A percentile compares a stretch with the other conserved stretches of the same genome.
These are phyloP conservation scores for Hozukius guyotensis DNA, from an alignment of 2,797 vertebrate genomes.

Conservation along the genomic window DNA sequence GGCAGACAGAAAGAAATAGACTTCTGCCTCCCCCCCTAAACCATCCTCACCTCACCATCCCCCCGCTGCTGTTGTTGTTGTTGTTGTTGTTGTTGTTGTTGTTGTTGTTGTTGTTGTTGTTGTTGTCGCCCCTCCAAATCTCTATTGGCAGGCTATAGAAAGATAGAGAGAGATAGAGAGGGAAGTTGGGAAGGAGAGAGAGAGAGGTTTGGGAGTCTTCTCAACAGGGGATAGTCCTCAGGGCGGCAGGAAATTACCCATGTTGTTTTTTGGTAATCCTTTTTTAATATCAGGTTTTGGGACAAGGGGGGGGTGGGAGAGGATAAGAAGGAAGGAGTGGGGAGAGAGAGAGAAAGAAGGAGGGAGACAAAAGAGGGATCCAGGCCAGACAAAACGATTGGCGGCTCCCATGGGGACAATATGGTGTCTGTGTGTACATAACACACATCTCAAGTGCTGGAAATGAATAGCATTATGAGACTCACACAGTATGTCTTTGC, in stretches of 20 bases:
- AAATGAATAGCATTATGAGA: slow-evolving; percentile 59
- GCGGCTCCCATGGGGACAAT: slow-evolving; percentile 53
- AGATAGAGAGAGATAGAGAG: neutral
- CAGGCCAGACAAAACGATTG: slow-evolving; percentile 65
- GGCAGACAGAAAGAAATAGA: slow-evolving; percentile 49
- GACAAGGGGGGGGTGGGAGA: slow-evolving; percentile 26
- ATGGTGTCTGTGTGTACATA: slow-evolving; percentile 65
- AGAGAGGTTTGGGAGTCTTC: slow-evolving; percentile 39
- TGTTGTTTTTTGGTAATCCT: slow-evolving; percentile 78
- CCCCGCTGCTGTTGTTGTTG: slow-evolving; percentile 23
- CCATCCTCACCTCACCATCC: slow-evolving; percentile 33
- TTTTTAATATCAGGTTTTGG: slow-evolving; percentile 82
- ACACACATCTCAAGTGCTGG: slow-evolving; percentile 61
- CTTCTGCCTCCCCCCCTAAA: slow-evolving; percentile 18
- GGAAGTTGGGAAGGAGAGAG: slow-evolving; percentile 3
- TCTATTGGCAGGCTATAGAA: slow-evolving; percentile 20
- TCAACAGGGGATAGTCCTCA: slow-evolving; percentile 52
- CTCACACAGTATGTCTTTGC: slow-evolving; percentile 30
- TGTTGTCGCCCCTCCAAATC: slow-evolving; percentile 53
- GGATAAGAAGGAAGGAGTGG: slow-evolving; percentile 24
- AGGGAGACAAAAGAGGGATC: slow-evolving; percentile 65
- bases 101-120: too few relatives aligned
- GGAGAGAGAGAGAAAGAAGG: slow-evolving; percentile 8
- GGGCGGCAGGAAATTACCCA: slow-evolving; percentile 74
- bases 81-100: too few relatives aligned